A percentile compares a stretch with the other conserved stretches of the same genome.
Conservation (phyloP, 1,140 invertebrate genomes). For the Melitaea cinxia region DNA sequence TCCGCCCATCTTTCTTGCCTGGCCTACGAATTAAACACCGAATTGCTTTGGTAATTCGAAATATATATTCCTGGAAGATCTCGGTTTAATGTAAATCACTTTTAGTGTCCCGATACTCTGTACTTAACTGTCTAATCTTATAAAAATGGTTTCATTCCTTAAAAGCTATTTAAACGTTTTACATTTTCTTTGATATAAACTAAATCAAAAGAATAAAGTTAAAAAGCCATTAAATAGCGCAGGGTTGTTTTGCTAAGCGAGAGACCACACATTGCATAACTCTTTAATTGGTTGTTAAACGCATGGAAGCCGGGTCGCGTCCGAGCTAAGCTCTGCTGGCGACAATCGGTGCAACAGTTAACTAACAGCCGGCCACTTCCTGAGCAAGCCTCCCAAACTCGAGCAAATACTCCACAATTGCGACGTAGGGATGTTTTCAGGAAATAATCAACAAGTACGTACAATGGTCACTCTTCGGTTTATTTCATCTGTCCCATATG, state of each 20-base stretch:
- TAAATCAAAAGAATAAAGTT: neutral
- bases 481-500: too few species aligned
- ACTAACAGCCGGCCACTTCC: slow-evolving; percentile 70
- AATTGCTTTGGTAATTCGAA: slow-evolving; percentile 80
- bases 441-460: slow-evolving; percentile 42
- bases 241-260: slow-evolving; percentile 5
- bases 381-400: slow-evolving; percentile 66
- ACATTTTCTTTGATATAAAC: neutral
- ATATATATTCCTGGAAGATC: slow-evolving; percentile 75
- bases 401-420: slow-evolving; percentile 70
- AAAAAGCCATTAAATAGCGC: slow-evolving; percentile 7
- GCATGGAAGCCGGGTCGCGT: slow-evolving; percentile 33
- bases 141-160: slow-evolving; percentile 17
- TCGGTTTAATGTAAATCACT: slow-evolving; percentile 78
- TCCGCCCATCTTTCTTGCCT: slow-evolving; percentile 77
- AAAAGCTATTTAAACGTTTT: slow-evolving; percentile 4
- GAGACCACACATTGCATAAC: slow-evolving; percentile 25
- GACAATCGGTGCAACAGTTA: slow-evolving; percentile 77
- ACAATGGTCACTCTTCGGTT: neutral
- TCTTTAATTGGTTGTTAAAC: slow-evolving; percentile 43
- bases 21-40: slow-evolving; percentile 79
- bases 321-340: slow-evolving; percentile 30
- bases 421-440: slow-evolving; percentile 51
- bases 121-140: slow-evolving; percentile 37
- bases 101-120: slow-evolving; percentile 61